Evolutionary conservation across 2,888 invertebrate species (phyloP), one percentile per base, ranked within the genome.

Genomic region (Euplagia quadripunctaria): DNA sequence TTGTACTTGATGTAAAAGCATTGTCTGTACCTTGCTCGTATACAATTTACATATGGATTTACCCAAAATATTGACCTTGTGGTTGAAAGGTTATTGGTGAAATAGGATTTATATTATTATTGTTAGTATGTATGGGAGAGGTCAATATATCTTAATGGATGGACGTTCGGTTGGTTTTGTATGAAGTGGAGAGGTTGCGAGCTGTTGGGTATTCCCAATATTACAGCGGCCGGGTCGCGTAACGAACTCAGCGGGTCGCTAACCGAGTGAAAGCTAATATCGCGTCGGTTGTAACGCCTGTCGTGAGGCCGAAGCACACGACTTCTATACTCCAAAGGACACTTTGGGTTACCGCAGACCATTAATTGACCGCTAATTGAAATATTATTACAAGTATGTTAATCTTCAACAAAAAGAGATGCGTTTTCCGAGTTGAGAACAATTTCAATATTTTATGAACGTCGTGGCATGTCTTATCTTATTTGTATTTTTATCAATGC

Each of bases 141-240:
- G 79, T 77, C 71, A 77, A 77, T 51, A 75, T 70, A 75, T 77
- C 73, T 75, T 71, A 78, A 64, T 46, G 69, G 20, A 72, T 65
- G 79, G 79, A 79, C 73, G 75, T 72, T 55, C n/a, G 42, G 68
- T 20, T 68, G 61, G 55, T 68, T 20, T 20, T 16, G 43, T 55
- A 75, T 70, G 20, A 31, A 61, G 76, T 72, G 80, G 79, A 73
- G 76, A 78, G 79, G 79, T 72, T 79, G 67, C 66, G 52, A 73
- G 83, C 82, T 81, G 75, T 64, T 92, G 93, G 94, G 92, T 92
- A 92, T 91, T 93, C 89, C 94, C 94, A 89, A 75, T 77, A 76
- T 85, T 84, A 80, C 83, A 84, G 75, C 81, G 84, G 80, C 78
- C 77, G 82, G 87, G 79, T 88, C 89, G 85, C 88, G 85, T 88